Conservation (phyloP, 2,113 vertebrate species). For the Andinoacara biseriatus region DNA sequence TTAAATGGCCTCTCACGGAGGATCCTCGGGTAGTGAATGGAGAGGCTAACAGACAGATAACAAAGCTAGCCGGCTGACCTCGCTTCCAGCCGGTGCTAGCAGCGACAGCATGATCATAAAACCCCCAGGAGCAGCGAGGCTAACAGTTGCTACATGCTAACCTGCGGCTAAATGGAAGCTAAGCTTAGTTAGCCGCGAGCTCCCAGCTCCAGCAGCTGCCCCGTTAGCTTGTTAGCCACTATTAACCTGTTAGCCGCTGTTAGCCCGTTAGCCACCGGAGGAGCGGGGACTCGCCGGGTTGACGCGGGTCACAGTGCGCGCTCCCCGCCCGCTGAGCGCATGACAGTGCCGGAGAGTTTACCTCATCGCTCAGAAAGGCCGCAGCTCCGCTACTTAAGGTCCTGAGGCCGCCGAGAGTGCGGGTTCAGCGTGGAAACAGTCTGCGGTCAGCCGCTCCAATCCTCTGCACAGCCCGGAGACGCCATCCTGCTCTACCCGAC, state of each 20-base stretch:
- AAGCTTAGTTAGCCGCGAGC: neutral
- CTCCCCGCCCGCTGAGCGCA: neutral
- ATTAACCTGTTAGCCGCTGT: slow-evolving; percentile 4
- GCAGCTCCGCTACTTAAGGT: slow-evolving; percentile 26
- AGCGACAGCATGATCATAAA: neutral
- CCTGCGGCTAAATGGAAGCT: too few species aligned
- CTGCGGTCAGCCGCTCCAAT: slow-evolving; percentile 60
- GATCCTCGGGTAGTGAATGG: neutral
- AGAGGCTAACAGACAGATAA: neutral
- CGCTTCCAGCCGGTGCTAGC: neutral
- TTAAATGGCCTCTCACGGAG: neutral
- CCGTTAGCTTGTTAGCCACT: slow-evolving; percentile 12
- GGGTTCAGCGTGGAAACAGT: slow-evolving; percentile 30
- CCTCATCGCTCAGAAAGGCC: slow-evolving; percentile 57
- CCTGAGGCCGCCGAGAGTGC: slow-evolving; percentile 17
- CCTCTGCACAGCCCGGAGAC: slow-evolving; percentile 44
- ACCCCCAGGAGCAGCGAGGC: neutral
- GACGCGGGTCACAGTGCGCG: neutral
- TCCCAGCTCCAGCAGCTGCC: neutral
- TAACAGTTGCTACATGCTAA: neutral
- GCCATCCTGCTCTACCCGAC: slow-evolving; percentile 58
- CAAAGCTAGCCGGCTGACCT: neutral
- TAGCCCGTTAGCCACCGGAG: neutral
- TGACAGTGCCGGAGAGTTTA: slow-evolving; percentile 18
- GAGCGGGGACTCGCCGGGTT: neutral